These are phyloP conservation scores for Rhinoptilus africanus DNA, from an alignment of 2,113 vertebrate species.

Conservation along the genomic window DNA sequence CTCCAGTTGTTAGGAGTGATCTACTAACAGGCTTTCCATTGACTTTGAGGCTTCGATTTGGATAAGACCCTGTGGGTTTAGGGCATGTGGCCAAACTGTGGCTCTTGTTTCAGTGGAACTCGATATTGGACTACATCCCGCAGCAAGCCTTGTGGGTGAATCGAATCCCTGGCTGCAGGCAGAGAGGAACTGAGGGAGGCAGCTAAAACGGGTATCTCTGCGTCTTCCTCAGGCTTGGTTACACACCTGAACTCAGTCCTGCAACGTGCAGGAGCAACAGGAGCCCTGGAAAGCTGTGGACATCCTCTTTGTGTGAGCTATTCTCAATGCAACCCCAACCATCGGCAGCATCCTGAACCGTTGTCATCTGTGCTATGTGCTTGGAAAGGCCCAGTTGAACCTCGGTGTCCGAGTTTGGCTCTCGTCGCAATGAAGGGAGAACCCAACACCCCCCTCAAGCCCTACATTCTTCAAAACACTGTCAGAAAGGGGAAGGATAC, in stretches of 20 bases:
- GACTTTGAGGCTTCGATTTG: background rate
- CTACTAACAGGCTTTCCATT: background rate
- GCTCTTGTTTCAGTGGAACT: background rate
- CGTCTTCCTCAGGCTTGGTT: background rate
- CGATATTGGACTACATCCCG: background rate
- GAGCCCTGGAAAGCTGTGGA: background rate
- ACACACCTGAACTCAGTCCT: background rate
- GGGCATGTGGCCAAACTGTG: background rate
- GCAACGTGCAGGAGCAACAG: background rate
- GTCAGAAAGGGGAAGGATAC: background rate
- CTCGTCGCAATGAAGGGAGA: background rate
- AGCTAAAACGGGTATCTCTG: background rate
- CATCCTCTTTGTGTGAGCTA: background rate
- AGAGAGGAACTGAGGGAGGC: background rate
- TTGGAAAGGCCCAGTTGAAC: background rate
- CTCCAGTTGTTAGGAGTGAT: background rate
- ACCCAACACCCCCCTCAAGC: background rate
- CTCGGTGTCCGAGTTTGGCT: background rate
- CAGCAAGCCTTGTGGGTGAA: background rate
- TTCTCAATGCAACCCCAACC: background rate
- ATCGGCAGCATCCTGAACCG: background rate
- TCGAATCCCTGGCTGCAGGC: background rate
- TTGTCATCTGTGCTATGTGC: background rate
- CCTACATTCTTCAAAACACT: background rate
- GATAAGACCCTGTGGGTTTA: background rate